A percentile compares a stretch with the other conserved stretches of the same genome.
Conservation (phyloP, 2,113 vertebrate species). For the Salvelinus fontinalis region DNA sequence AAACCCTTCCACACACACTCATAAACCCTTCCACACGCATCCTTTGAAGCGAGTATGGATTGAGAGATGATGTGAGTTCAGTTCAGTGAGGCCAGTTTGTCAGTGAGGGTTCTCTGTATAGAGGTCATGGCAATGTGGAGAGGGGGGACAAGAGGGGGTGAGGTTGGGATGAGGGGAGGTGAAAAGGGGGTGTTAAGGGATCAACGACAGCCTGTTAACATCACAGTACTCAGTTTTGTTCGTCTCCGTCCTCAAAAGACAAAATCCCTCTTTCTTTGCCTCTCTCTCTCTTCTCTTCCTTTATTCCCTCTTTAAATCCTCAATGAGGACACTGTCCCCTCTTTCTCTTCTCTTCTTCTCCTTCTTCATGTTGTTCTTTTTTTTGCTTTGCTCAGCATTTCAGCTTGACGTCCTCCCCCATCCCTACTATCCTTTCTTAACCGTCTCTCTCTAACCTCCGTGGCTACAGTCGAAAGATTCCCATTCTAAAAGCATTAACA, state of each 20-base stretch:
- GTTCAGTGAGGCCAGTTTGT: slow-evolving; percentile 41
- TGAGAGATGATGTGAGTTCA: slow-evolving; percentile 35
- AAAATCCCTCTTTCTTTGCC: slow-evolving; percentile 24
- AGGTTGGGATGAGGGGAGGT: rapidly evolving
- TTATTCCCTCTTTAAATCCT: slow-evolving; percentile 36
- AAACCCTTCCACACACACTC: slow-evolving; percentile 11
- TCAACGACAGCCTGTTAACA: slow-evolving; percentile 65
- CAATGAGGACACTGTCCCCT: slow-evolving; percentile 41
- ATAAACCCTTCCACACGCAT: neutral
- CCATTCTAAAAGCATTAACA: too few relatives aligned
- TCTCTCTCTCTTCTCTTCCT: slow-evolving; percentile 13
- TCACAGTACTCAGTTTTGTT: slow-evolving; percentile 50
- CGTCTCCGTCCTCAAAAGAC: slow-evolving; percentile 25
- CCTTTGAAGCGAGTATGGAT: slow-evolving; percentile 55
- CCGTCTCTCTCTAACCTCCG: neutral
- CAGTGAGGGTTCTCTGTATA: neutral
- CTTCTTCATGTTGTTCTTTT: neutral
- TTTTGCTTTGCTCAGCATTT: neutral
- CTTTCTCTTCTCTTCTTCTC: neutral
- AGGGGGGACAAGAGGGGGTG: slow-evolving; percentile 14
- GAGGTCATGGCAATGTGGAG: slow-evolving; percentile 23
- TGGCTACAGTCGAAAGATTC: neutral
- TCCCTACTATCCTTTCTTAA: too few relatives aligned
- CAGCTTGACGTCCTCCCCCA: neutral
- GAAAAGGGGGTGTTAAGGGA: slow-evolving; percentile 48